Evolutionary conservation across 2,888 invertebrate species (phyloP).

Genomic region (Scelioninae gen. 1): DNA sequence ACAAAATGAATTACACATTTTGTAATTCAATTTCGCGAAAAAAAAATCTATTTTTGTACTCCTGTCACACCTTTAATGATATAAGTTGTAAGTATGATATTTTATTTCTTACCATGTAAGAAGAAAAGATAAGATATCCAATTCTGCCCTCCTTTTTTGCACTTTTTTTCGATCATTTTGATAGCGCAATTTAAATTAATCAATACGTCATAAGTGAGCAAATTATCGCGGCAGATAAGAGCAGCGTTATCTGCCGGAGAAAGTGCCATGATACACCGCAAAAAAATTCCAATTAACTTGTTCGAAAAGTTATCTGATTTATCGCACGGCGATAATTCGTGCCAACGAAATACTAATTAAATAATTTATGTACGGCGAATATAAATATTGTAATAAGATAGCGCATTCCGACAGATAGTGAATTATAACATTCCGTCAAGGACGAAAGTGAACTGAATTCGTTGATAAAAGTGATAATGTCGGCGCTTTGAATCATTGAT

Average conservation of each 20-base stretch:
- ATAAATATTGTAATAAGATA: constrained; percentile 19
- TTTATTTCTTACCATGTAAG: too few relatives aligned
- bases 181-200: constrained; percentile 31
- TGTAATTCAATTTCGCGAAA: too few relatives aligned
- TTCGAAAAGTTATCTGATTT: constrained; percentile 19
- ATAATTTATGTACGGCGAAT: constrained; percentile 16
- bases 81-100: too few relatives aligned
- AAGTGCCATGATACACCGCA: constrained; percentile 13
- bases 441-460: constrained; percentile 14
- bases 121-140: too few relatives aligned
- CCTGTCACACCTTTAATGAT: too few relatives aligned
- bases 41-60: too few relatives aligned
- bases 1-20: too few relatives aligned
- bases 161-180: neutral
- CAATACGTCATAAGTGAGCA: constrained; percentile 20
- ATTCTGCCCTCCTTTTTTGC: too few relatives aligned
- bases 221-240: constrained; percentile 11
- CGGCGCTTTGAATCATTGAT: constrained; percentile 52
- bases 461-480: constrained; percentile 36
- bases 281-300: constrained; percentile 32
- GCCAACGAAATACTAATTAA: neutral
- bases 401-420: neutral
- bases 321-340: constrained; percentile 2
- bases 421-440: constrained; percentile 12
- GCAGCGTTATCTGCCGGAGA: constrained; percentile 22